These are phyloP conservation scores for Drosophila bifasciata DNA, from an alignment of 1,140 invertebrate genomes.

Conservation along the genomic window DNA sequence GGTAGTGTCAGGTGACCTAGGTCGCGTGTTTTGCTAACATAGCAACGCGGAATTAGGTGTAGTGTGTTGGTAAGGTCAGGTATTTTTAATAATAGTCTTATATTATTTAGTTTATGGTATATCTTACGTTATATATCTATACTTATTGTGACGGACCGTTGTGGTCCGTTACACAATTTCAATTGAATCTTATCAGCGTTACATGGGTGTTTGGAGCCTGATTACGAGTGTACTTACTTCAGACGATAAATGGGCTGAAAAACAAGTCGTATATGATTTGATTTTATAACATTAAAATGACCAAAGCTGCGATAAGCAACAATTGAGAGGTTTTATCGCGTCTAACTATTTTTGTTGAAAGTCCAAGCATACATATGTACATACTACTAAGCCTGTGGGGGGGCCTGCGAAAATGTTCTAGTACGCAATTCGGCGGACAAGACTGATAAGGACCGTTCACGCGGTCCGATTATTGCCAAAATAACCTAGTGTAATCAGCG, in stretches of 20 bases:
- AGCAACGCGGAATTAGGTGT: too few species aligned
- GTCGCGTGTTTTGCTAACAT: too few species aligned
- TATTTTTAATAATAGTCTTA: too few species aligned
- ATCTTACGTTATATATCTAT: too few species aligned
- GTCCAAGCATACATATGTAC: constrained; percentile 26
- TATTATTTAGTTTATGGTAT: too few species aligned
- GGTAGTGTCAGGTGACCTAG: too few species aligned
- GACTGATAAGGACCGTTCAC: constrained; percentile 33
- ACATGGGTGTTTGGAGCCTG: constrained; percentile 16
- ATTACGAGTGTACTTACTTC: constrained; percentile 10
- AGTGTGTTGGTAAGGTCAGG: too few species aligned
- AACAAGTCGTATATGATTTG: constrained; percentile 31
- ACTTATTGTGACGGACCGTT: too few species aligned
- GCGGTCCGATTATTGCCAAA: constrained; percentile 45
- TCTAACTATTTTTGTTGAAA: constrained; percentile 49
- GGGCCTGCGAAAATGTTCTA: constrained; percentile 41
- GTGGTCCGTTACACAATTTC: too few species aligned
- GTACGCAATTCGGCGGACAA: constrained; percentile 53
- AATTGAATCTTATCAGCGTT: constrained; percentile 14
- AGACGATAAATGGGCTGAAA: constrained; percentile 26
- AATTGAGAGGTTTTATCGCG: constrained; percentile 30
- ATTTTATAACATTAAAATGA: constrained; percentile 23
- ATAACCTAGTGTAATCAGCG: constrained; percentile 46
- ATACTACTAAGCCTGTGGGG: constrained; percentile 2
- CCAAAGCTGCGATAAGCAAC: constrained; percentile 32